phyloP scores from a whole-genome alignment of 2,888 invertebrate genomes.

The Apodemia duryi region DNA sequence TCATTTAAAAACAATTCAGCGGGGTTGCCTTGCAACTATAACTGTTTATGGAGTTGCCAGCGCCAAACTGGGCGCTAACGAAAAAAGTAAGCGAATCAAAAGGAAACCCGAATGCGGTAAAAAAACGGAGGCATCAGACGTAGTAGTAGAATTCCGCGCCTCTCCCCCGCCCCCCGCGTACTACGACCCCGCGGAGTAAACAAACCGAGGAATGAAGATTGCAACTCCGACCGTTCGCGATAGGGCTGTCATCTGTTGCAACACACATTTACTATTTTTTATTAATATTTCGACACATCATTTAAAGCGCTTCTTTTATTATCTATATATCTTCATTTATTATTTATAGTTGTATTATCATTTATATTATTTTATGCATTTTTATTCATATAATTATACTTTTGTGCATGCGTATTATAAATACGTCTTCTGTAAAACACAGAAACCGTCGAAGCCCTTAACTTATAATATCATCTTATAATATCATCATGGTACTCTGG shows the following conservation, averaged over 20 bases:
- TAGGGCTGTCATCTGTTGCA: constrained; percentile 24
- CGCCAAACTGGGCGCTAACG: constrained; percentile 64
- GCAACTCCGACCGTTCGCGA: constrained; percentile 33
- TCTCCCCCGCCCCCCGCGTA: constrained; percentile 43
- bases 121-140: constrained; percentile 41
- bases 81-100: constrained; percentile 49
- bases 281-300: too few species aligned
- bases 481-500: too few species aligned
- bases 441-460: too few species aligned
- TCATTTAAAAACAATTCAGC: constrained; percentile 73
- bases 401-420: too few species aligned
- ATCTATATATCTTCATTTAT: too few species aligned
- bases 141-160: constrained; percentile 56
- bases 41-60: constrained; percentile 74
- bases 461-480: too few species aligned
- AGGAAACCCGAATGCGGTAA: constrained; percentile 45
- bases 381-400: too few species aligned
- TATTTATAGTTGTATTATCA: too few species aligned
- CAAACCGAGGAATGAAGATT: constrained; percentile 34
- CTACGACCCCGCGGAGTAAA: constrained; percentile 54
- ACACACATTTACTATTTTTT: not conserved
- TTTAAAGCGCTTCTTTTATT: too few species aligned
- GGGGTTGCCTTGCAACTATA: constrained; percentile 71
- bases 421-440: too few species aligned
- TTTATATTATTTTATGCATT: too few species aligned